Evolutionary conservation across 2,797 vertebrate species (phyloP), one percentile per base, ranked within the genome.

Genomic region (Alcedo quadribrachys): DNA sequence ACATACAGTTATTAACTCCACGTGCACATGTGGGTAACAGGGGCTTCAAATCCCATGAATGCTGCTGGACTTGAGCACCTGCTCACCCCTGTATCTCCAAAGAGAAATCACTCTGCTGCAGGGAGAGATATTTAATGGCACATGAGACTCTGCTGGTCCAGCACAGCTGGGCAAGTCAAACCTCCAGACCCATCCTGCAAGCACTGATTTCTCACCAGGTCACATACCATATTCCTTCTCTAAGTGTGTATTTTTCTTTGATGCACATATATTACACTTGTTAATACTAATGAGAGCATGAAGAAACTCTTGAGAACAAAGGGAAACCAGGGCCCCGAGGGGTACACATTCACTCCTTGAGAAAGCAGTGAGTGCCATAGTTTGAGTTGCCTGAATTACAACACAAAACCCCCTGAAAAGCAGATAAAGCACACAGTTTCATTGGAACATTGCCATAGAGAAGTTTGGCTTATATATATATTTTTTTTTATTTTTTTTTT

Each of bases 381-480:
- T 77, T 85, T 83, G 86, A 95, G 81, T 58, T 87, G 54, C 45
- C 85, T 33, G 19, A 84, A 84, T n/a, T 91, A 71, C 53, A 77
- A 76, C 30, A 32, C 6, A 15, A 95, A 85, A 87, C 45, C 43
- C 88, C 78, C 54, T 35, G 37, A 87, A 90, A 94, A 94, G 86
- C 79, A 73, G 81, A 94, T 46, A 51, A 90, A 91, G 42, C 73
- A 78, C 54, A 70, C 53, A 48, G 12, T 66, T 87, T 40, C 68
- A 71, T 18, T 85, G 95, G 93, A 95, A 96, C 54, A 43, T 22
- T 85, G 93, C 78, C 82, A 80, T 30, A 65, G 86, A 76, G 81
- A 93, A 91, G 51, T 80, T 79, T 87, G 42, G 55, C 55, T 88
- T 71, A 63, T 33, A 40, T 32, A 3, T 54, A 37, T 54, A 37